Percentiles rank a stretch among this genome's conserved stretches.
Conservation (phyloP, 1,140 invertebrate species). For the Meloidogyne chitwoodi region DNA sequence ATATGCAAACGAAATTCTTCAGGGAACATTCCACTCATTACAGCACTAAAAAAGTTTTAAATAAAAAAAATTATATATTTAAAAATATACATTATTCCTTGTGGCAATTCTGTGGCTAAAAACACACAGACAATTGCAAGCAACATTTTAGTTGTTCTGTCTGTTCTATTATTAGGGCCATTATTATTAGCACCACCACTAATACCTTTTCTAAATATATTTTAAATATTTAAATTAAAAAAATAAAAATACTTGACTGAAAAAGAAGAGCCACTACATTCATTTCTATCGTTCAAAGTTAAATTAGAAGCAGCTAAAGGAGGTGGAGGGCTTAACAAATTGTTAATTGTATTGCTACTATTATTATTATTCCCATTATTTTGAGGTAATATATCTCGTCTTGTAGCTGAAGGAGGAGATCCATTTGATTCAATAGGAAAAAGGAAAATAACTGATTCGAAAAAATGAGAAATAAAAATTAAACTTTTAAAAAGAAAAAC, state of each 20-base stretch:
- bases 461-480: not conserved
- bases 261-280: not conserved
- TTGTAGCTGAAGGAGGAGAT: not conserved
- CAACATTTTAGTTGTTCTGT: slow-evolving; percentile 55
- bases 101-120: slow-evolving; percentile 54
- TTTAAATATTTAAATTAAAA: not conserved
- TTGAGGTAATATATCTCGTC: not conserved
- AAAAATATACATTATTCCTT: slow-evolving; percentile 23
- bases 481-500: not conserved
- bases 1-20: slow-evolving; percentile 46
- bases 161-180: slow-evolving; percentile 20
- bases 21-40: slow-evolving; percentile 49
- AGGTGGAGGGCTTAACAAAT: not conserved
- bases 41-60: slow-evolving; percentile 30
- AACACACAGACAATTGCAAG: slow-evolving; percentile 56
- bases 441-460: not conserved
- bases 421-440: not conserved
- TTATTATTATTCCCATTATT: not conserved
- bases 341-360: not conserved
- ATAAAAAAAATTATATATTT: not conserved
- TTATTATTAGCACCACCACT: no score
- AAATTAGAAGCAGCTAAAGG: not conserved
- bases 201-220: not conserved
- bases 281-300: not conserved
- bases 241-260: not conserved